Evolutionary conservation across 2,113 vertebrate genomes (phyloP).

Genomic region (Sula dactylatra): DNA sequence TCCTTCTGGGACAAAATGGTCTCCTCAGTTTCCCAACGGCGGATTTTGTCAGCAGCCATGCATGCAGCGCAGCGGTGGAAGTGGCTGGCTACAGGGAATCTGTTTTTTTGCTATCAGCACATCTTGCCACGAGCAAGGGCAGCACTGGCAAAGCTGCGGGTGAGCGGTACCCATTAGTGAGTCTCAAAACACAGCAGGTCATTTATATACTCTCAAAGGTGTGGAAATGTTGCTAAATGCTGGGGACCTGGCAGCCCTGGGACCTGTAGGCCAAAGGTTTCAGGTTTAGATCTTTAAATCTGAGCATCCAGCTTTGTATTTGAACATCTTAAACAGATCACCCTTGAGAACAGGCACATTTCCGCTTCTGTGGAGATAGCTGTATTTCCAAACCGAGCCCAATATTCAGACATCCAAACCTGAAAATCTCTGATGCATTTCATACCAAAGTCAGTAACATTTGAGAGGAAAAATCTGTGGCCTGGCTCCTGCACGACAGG

Average conservation of each 20-base stretch:
- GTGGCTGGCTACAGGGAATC: fast-evolving
- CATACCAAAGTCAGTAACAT: not conserved
- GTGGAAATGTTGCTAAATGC: not conserved
- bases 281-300: not conserved
- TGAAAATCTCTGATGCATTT: not conserved
- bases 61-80: not conserved
- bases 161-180: not conserved
- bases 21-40: not conserved
- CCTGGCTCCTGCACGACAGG: not conserved
- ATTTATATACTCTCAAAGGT: not conserved
- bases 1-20: not conserved
- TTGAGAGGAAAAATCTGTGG: not conserved
- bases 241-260: not conserved
- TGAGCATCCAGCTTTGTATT: not conserved
- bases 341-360: not conserved
- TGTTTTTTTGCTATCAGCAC: not conserved
- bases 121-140: not conserved
- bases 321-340: not conserved
- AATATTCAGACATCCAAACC: not conserved
- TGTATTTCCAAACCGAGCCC: not conserved
- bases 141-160: not conserved
- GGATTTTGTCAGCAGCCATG: not conserved
- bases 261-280: not conserved
- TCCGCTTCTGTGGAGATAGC: not conserved
- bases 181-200: not conserved